phyloP scores from a whole-genome alignment of 2,888 invertebrate species.

The Desoria tigrina region DNA sequence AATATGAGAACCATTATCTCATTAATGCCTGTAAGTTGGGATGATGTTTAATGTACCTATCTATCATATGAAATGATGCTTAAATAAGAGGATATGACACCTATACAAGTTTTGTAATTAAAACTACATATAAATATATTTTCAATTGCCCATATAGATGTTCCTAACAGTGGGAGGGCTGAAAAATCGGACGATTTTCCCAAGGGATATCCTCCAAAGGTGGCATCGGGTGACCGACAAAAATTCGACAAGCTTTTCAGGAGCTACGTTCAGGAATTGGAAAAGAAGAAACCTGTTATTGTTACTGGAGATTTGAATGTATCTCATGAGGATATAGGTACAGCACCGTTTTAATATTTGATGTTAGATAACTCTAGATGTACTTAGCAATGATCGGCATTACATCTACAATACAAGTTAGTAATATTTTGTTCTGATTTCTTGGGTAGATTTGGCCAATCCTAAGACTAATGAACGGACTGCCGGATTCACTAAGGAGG shows the following conservation, averaged over 20 bases:
- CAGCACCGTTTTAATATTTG: too few species aligned
- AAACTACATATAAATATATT: slow-evolving; percentile 15
- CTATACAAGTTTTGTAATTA: slow-evolving; percentile 71
- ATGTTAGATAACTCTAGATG: too few species aligned
- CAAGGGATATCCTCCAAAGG: slow-evolving; percentile 55
- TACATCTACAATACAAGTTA: too few species aligned
- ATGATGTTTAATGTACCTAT: not conserved
- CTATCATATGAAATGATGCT: not conserved
- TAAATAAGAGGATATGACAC: too few species aligned
- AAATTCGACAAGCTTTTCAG: slow-evolving; percentile 87
- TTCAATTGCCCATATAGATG: slow-evolving; percentile 91
- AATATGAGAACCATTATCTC: slow-evolving; percentile 87
- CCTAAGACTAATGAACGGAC: slow-evolving; percentile 89
- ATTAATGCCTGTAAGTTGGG: slow-evolving; percentile 72
- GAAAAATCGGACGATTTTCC: slow-evolving; percentile 58
- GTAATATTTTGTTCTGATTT: slow-evolving; percentile 9
- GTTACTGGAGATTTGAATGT: slow-evolving; percentile 98
- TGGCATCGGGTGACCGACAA: slow-evolving; percentile 81
- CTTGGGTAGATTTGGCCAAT: slow-evolving; percentile 78
- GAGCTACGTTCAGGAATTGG: slow-evolving; percentile 74
- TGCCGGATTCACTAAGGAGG: slow-evolving; percentile 94
- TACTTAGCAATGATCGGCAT: too few species aligned
- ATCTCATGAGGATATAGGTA: slow-evolving; percentile 89
- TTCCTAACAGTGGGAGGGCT: slow-evolving; percentile 90
- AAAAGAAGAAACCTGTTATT: slow-evolving; percentile 88